Conservation (phyloP, 2,113 vertebrate genomes). For the Pseudolaguvia tuberculata region DNA sequence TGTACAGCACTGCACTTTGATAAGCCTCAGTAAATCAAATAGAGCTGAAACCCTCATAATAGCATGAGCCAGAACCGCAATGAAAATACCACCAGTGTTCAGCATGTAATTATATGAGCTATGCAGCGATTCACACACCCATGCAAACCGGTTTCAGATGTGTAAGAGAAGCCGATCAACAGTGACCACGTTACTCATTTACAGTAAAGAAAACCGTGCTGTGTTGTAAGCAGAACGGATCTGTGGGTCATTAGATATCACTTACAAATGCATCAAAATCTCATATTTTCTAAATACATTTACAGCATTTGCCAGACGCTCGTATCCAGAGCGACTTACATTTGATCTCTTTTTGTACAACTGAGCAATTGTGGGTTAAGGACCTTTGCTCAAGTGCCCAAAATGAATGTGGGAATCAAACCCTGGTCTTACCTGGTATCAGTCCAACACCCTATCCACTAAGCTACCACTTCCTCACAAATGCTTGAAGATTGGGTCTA, state of each 20-base stretch:
- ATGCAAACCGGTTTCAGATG: slow-evolving; percentile 48
- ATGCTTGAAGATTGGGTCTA: too few species aligned
- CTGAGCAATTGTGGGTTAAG: too few species aligned
- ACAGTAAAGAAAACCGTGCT: slow-evolving; percentile 11
- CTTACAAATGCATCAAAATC: neutral
- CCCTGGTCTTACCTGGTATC: too few species aligned
- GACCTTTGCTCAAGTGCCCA: too few species aligned
- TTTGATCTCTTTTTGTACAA: too few species aligned
- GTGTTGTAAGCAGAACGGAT: neutral
- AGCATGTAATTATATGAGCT: slow-evolving; percentile 39
- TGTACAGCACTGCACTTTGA: neutral
- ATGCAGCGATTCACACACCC: slow-evolving; percentile 29
- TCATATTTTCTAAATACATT: neutral
- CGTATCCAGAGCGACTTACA: too few species aligned
- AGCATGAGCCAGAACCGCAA: slow-evolving; percentile 28
- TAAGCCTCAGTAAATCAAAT: slow-evolving; percentile 26
- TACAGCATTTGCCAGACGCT: too few species aligned
- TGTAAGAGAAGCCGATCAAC: slow-evolving; percentile 48
- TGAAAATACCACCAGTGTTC: slow-evolving; percentile 28
- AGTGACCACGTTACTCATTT: slow-evolving; percentile 11
- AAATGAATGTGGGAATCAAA: too few species aligned
- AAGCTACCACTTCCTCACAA: too few species aligned
- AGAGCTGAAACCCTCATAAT: slow-evolving; percentile 30
- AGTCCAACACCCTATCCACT: too few species aligned
- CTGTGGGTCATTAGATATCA: neutral